Evolutionary conservation across 2,797 vertebrate species (phyloP), one percentile per base, ranked within the genome.

Genomic region (Epinephelus awoara): DNA sequence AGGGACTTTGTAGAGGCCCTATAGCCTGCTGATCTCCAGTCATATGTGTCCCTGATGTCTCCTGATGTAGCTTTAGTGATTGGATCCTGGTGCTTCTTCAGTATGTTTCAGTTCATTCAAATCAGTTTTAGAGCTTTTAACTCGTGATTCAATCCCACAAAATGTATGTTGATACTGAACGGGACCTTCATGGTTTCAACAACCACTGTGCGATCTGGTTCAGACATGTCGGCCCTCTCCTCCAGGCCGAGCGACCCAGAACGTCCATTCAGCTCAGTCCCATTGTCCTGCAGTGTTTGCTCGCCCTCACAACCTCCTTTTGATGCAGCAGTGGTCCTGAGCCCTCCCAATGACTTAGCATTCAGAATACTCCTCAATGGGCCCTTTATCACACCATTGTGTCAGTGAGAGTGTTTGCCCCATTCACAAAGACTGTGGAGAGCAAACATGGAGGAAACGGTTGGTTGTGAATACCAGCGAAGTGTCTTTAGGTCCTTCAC

Each of bases 371-470:
- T 66, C 42, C 70, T 89, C 84, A 90, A 87, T 85, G 79, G 80
- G 49, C 51, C 75, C 58, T 85, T 88, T 83, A 78, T 90, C 76
- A 19, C 78, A 52, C 78, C 79, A 80, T 86, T 85, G 85, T 91
- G 85, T 74, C 58, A 52, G 72, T 50, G 70, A 82, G 85, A 84
- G 79, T 66, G 85, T 80, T 79, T 44, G 72, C 72, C 21, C 63
- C 80, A 65, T 82, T 90, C 78, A 82, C n/a, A 72, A 38, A 55
- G 57, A 11, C 59, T 2, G 64, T 0, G 2, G 69, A 76, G 79
- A 85, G 65, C 85, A 88, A 88, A 91, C 85, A 76, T 1, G 55
- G 57, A 80, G 69, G 46, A 65, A 86, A 80, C 75, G 51, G 75
- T 75, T 50, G 69, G 75, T 52, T 54, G 79, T 80, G 72, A 86